Conservation (phyloP, 2,113 vertebrate species). For the Geococcyx californianus region DNA sequence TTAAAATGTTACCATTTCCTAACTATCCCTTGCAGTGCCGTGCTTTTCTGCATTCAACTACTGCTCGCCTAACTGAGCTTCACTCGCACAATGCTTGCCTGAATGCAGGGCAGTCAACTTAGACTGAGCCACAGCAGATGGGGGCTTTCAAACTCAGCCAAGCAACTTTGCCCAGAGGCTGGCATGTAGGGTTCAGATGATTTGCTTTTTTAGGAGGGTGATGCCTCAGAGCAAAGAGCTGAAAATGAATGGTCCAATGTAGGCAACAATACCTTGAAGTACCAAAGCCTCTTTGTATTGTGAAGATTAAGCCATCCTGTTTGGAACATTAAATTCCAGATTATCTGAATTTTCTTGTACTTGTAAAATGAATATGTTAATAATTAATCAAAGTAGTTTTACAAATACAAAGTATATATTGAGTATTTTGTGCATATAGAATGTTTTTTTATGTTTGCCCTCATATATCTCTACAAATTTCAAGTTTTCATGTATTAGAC, state of each 20-base stretch:
- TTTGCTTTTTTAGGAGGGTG: not conserved
- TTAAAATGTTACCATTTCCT: not conserved
- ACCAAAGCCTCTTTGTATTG: not conserved
- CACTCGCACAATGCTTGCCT: not conserved
- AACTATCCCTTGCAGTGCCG: not conserved
- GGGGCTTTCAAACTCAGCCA: not conserved
- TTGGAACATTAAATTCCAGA: not conserved
- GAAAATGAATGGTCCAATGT: not conserved
- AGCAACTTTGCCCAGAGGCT: not conserved
- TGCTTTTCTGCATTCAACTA: not conserved
- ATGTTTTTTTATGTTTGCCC: not conserved
- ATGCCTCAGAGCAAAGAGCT: not conserved
- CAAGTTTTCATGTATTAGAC: fast-evolving
- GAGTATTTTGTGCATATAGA: not conserved
- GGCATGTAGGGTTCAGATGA: not conserved
- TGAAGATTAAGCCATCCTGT: not conserved
- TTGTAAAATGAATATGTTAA: not conserved
- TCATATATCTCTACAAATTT: not conserved
- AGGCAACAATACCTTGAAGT: not conserved
- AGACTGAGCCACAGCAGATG: not conserved
- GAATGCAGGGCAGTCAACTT: not conserved
- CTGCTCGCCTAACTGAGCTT: not conserved
- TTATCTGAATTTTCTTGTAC: not conserved
- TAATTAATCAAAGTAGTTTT: not conserved
- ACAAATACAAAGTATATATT: not conserved